phyloP scores from a whole-genome alignment of 2,888 invertebrate species.

The Apodemia zela region DNA sequence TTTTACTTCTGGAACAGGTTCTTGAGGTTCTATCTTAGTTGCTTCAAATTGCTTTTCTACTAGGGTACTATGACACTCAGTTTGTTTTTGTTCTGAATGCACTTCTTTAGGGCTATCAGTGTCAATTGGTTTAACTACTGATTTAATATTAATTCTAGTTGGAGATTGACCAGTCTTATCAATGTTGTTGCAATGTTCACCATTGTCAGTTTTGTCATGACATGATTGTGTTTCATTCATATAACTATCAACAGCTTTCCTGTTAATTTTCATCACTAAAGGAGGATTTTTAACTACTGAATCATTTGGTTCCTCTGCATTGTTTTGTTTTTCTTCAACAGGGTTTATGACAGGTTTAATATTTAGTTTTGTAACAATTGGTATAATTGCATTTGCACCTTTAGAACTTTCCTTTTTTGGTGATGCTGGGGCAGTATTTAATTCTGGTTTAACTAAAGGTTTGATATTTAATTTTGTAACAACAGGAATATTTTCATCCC shows the following conservation, averaged over 20 bases:
- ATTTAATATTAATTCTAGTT: conserved; percentile 61
- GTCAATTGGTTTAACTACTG: conserved; percentile 42
- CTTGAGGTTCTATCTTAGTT: not conserved
- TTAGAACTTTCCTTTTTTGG: conserved; percentile 61
- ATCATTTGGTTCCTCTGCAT: conserved; percentile 46
- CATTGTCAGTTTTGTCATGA: conserved; percentile 38
- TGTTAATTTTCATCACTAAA: conserved; percentile 70
- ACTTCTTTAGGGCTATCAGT: conserved; percentile 30
- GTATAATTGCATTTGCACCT: conserved; percentile 45
- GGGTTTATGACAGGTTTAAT: conserved; percentile 76
- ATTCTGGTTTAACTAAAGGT: conserved; percentile 63
- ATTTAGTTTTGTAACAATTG: conserved; percentile 64
- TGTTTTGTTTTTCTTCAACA: conserved; percentile 48
- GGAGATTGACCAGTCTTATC: conserved; percentile 39
- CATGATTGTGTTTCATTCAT: conserved; percentile 42
- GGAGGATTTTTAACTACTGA: conserved; percentile 58
- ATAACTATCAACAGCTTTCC: conserved; percentile 57
- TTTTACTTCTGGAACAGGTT: not conserved
- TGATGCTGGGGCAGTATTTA: conserved; percentile 50
- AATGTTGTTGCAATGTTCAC: conserved; percentile 49
- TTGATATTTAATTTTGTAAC: conserved; percentile 69
- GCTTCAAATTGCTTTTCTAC: not conserved
- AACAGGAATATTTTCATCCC: conserved; percentile 58
- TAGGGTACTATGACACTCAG: conserved; percentile 8
- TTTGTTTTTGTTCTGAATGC: conserved; percentile 19